Evolutionary conservation across 2,113 vertebrate species (phyloP), one percentile per base, ranked within the genome.

Genomic region (Furnarius figulus): DNA sequence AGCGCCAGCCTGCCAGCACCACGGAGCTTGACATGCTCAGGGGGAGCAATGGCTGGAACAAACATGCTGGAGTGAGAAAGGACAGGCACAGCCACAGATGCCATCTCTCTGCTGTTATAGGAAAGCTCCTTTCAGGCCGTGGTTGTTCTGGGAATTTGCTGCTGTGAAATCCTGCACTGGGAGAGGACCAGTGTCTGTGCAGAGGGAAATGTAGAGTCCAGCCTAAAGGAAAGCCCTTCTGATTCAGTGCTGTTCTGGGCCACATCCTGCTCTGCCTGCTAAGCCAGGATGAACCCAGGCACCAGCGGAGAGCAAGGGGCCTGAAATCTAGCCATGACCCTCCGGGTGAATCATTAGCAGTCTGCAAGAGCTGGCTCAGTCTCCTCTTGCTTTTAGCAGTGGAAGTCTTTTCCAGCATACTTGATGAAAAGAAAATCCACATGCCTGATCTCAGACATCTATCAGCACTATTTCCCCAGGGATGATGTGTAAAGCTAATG

Each of bases 371-470:
- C 33, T 91, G 85, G 68, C 76, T 85, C 40, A 49, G n/a, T 49
- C 39, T 76, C 53, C 8, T 72, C 52, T 37, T 89, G 76, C 75
- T 77, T 59, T 79, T 77, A 95, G 70, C 71, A 80, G 53, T 24
- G 52, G 66, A 86, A 82, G 44, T 58, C 44, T 92, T 86, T 85
- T 93, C 84, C 31, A 18, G 80, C 3, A 0, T 79, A 93, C 73
- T 86, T 76, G 87, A 90, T 96, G 93, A 91, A 97, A 97, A 94
- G 92, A 95, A 96, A 97, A 97, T 94, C 95, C 89, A 94, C 95
- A 92, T 94, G 90, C 77, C 67, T 96, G 96, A 96, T 93, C 49
- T 84, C 70, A 65, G 1, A 3, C 59, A 56, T 81, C 91, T 35
- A 24, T 86, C 77, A 84, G 42, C 2, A 2, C 73, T 37, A 2